These are phyloP conservation scores for Cynodonichthys magdalenae DNA, from an alignment of 2,797 vertebrate species.

Conservation along the genomic window DNA sequence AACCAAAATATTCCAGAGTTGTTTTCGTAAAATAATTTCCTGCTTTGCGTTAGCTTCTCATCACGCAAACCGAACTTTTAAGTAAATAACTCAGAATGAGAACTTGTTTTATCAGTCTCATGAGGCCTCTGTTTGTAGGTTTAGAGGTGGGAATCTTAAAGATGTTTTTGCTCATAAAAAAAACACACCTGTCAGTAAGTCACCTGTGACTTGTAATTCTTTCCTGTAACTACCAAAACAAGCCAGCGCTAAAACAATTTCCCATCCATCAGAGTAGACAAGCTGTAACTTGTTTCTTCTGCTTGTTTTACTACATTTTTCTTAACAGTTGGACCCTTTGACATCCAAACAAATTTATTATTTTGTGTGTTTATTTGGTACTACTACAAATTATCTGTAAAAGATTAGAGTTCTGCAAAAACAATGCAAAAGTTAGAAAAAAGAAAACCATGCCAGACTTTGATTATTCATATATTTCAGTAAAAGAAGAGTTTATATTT, in stretches of 20 bases:
- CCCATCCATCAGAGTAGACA: not conserved
- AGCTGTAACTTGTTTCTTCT: not conserved
- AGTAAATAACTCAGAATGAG: not conserved
- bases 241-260: not conserved
- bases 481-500: not conserved
- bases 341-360: not conserved
- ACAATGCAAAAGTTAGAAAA: not conserved
- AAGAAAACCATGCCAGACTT: too few species aligned
- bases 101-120: not conserved
- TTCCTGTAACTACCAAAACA: too few species aligned
- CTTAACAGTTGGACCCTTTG: not conserved
- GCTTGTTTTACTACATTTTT: not conserved
- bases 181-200: not conserved
- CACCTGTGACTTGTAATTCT: not conserved
- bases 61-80: not conserved
- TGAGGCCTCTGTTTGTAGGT: not conserved
- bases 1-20: not conserved
- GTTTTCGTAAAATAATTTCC: slow-evolving; percentile 4
- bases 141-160: not conserved
- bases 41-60: slow-evolving; percentile 12
- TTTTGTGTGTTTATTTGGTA: too few species aligned
- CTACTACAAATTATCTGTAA: too few species aligned
- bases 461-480: too few species aligned
- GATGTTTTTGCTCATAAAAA: not conserved
- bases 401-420: not conserved